Evolutionary conservation across 1,140 invertebrate genomes (phyloP).

Genomic region (Sogatella furcifera): DNA sequence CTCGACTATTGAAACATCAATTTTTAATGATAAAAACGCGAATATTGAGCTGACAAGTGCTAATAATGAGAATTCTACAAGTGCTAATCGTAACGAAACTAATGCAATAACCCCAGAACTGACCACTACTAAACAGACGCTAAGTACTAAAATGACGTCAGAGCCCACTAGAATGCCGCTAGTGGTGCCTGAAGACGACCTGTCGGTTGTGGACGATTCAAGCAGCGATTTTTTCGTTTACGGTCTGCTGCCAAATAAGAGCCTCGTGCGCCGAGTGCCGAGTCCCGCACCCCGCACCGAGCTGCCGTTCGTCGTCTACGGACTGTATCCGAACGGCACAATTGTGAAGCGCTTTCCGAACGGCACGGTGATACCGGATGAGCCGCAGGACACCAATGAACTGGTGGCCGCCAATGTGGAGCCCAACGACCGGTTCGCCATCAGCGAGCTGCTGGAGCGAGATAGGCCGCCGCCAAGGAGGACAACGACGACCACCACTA

Average conservation of each 20-base stretch:
- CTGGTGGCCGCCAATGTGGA: slow-evolving; percentile 20
- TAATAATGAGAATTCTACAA: no score
- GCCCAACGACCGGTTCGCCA: slow-evolving; percentile 8
- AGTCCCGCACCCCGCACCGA: slow-evolving; percentile 16
- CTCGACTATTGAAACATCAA: no score
- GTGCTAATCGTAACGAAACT: slow-evolving; percentile 3
- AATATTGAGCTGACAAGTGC: neutral
- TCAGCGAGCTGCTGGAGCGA: slow-evolving; percentile 18
- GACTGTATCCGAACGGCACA: slow-evolving; percentile 25
- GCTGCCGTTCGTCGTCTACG: slow-evolving; percentile 23
- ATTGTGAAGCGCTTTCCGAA: slow-evolving; percentile 24
- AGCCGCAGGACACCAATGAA: slow-evolving; percentile 19
- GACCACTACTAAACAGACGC: slow-evolving; percentile 2
- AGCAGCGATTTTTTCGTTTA: slow-evolving; percentile 18
- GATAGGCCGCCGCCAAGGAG: slow-evolving; percentile 16
- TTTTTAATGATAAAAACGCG: no score
- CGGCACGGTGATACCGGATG: slow-evolving; percentile 23
- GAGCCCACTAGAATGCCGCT: neutral
- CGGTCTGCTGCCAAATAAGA: slow-evolving; percentile 21
- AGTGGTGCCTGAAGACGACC: neutral
- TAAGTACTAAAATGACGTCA: neutral
- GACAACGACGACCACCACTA: slow-evolving; percentile 6
- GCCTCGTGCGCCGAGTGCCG: slow-evolving; percentile 15
- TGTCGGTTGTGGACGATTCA: neutral
- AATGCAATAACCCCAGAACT: neutral